Conservation (phyloP, 1,140 invertebrate species). For the Choristoneura fumiferana region DNA sequence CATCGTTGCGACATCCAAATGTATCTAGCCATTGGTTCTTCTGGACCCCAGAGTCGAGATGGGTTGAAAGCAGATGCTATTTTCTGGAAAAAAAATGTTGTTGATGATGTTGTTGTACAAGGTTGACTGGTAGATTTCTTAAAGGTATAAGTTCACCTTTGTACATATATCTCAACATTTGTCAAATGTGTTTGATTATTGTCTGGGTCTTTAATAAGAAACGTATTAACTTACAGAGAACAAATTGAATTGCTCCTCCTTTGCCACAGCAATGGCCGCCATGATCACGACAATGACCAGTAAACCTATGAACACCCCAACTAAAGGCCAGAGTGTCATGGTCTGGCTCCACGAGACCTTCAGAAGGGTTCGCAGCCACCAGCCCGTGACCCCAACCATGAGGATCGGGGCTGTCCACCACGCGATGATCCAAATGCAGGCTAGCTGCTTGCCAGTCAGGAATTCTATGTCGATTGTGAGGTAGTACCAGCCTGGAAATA, state of each 20-base stretch:
- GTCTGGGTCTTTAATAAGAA: neutral
- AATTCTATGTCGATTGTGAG: constrained; percentile 63
- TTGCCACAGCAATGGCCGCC: constrained; percentile 61
- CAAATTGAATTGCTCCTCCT: constrained; percentile 70
- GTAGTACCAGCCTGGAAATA: constrained; percentile 59
- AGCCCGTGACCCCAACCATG: constrained; percentile 54
- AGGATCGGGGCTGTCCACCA: constrained; percentile 56
- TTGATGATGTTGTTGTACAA: no score
- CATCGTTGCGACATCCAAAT: constrained; percentile 70
- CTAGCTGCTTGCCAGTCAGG: constrained; percentile 54
- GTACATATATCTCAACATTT: no score
- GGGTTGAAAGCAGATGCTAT: constrained; percentile 61
- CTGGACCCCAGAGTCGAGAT: constrained; percentile 66
- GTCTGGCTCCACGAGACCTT: constrained; percentile 41
- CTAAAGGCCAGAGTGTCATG: constrained; percentile 54
- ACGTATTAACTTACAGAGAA: constrained; percentile 45
- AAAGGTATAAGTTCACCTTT: no score
- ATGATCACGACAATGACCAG: constrained; percentile 55
- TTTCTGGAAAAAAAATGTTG: constrained; percentile 62
- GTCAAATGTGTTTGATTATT: no score
- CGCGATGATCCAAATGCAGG: constrained; percentile 49
- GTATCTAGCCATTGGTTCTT: constrained; percentile 65
- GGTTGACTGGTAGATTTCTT: no score
- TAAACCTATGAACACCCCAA: constrained; percentile 51
- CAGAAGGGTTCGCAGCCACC: constrained; percentile 57